Conservation (phyloP, 2,797 vertebrate species). For the Helostoma temminkii region DNA sequence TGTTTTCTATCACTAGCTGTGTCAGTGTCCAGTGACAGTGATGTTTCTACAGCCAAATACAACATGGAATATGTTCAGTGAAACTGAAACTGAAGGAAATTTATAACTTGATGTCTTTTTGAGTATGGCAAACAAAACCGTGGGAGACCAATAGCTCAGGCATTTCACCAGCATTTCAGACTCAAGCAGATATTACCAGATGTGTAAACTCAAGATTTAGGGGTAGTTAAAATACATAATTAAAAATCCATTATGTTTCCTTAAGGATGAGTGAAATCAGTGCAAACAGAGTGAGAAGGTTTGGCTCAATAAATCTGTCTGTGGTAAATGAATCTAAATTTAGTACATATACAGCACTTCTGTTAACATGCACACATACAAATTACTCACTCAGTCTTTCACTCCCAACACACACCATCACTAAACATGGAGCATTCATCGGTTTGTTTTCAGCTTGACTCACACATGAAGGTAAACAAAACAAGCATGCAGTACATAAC, state of each 20-base stretch:
- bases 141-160: background rate
- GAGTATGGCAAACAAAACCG: background rate
- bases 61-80: conserved; percentile 4
- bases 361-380: conserved; percentile 40
- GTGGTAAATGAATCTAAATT: conserved; percentile 22
- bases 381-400: conserved; percentile 14
- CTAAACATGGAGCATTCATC: background rate
- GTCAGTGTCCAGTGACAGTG: background rate
- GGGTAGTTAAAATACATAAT: background rate
- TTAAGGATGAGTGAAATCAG: conserved; percentile 18
- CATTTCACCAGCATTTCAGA: conserved; percentile 4
- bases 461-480: conserved; percentile 49
- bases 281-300: conserved; percentile 8
- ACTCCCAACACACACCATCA: conserved; percentile 9
- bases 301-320: conserved; percentile 15
- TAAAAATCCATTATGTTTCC: conserved; percentile 10
- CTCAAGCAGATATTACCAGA: background rate
- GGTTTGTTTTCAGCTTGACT: conserved; percentile 28
- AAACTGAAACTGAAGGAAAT: background rate
- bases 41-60: conserved; percentile 4
- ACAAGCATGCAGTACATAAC: conserved; percentile 67
- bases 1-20: background rate
- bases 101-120: background rate
- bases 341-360: conserved; percentile 38
- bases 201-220: conserved; percentile 17